Evolutionary conservation across 2,113 vertebrate genomes (phyloP).

Genomic region (Corydoras maculifer): DNA sequence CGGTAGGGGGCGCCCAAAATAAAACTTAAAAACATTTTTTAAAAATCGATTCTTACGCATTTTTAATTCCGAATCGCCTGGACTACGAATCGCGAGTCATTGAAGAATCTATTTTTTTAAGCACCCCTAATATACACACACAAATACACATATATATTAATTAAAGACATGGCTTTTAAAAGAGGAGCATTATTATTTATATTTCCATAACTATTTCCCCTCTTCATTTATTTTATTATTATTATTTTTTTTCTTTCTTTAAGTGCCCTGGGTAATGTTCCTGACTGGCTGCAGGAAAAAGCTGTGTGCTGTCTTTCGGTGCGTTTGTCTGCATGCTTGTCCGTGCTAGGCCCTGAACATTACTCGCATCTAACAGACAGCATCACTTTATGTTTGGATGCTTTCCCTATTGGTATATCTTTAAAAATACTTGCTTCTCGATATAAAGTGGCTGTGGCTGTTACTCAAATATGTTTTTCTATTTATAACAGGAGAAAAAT

Average conservation of each 20-base stretch:
- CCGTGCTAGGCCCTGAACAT: constrained; percentile 53
- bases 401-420: constrained; percentile 74
- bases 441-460: no score
- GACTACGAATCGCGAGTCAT: no score
- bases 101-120: no score
- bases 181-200: no score
- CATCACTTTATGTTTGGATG: constrained; percentile 76
- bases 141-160: no score
- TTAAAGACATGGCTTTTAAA: no score
- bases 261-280: constrained; percentile 74
- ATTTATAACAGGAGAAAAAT: constrained; percentile 68
- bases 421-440: neutral
- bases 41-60: no score
- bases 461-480: neutral
- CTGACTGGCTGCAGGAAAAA: constrained; percentile 57
- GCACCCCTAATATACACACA: no score
- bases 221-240: neutral
- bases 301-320: constrained; percentile 62
- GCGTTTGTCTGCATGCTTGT: constrained; percentile 70
- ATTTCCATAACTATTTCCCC: no score
- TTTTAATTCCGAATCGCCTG: no score
- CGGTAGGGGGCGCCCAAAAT: no score
- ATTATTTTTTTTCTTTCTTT: neutral
- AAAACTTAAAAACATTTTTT: no score
- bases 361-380: constrained; percentile 72